These are phyloP conservation scores for Holothuria leucospilota DNA, from an alignment of 53 echinoderm and acorn worm species.

Conservation along the genomic window DNA sequence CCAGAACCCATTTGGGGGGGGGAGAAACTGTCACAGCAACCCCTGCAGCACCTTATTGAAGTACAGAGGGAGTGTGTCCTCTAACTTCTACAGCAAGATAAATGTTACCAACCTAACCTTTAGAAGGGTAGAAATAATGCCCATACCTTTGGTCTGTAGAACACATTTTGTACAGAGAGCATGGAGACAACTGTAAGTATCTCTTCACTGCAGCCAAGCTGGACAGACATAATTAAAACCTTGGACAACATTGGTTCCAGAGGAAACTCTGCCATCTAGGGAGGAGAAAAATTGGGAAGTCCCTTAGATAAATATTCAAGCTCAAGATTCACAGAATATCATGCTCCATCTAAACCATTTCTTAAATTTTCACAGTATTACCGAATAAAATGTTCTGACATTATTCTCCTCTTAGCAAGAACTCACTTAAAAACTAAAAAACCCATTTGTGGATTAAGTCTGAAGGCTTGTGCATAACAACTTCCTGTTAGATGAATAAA, in stretches of 20 bases:
- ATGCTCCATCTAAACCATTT: too few relatives aligned
- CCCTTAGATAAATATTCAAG: neutral
- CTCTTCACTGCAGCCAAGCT: slow-evolving; percentile 97
- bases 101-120: too few relatives aligned
- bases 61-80: neutral
- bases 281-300: neutral
- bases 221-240: slow-evolving; percentile 96
- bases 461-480: too few relatives aligned
- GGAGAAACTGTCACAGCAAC: neutral
- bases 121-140: too few relatives aligned
- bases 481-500: too few relatives aligned
- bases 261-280: slow-evolving; percentile 98
- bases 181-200: slow-evolving; percentile 96
- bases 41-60: neutral
- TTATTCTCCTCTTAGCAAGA: neutral
- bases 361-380: too few relatives aligned
- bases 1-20: too few relatives aligned
- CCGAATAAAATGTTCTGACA: neutral
- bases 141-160: slow-evolving; percentile 98
- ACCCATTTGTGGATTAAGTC: too few relatives aligned
- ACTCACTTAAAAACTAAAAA: too few relatives aligned
- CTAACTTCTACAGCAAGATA: too few relatives aligned
- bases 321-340: too few relatives aligned
- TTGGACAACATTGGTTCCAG: slow-evolving; percentile 99
- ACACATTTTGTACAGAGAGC: slow-evolving; percentile 99